Conservation (phyloP, 2,113 vertebrate genomes). For the Pantherophis guttatus region DNA sequence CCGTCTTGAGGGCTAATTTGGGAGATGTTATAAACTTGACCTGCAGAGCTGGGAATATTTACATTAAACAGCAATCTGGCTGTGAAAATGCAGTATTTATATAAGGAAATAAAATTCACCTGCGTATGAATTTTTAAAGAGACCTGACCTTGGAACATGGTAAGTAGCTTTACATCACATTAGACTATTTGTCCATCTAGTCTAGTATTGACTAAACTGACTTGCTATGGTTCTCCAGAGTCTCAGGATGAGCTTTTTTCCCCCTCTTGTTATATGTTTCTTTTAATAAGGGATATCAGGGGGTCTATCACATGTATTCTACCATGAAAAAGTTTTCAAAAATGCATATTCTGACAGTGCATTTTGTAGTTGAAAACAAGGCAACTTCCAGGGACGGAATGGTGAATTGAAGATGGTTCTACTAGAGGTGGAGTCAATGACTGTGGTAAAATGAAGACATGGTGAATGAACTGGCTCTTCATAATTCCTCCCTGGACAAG, state of each 20-base stretch:
- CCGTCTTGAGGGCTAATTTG: not conserved
- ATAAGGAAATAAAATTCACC: conserved; percentile 12
- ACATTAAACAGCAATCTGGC: conserved; percentile 14
- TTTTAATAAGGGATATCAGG: not conserved
- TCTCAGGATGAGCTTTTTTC: not conserved
- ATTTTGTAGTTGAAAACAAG: not conserved
- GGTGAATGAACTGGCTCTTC: not conserved
- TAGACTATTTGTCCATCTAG: not conserved
- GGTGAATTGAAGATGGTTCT: not conserved
- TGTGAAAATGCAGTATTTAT: conserved; percentile 21
- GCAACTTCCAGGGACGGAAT: not conserved
- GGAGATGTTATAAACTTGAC: not conserved
- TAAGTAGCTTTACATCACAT: not conserved
- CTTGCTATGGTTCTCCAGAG: not conserved
- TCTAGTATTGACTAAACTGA: not conserved
- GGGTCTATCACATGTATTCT: not conserved
- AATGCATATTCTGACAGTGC: not conserved
- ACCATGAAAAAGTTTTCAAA: not conserved
- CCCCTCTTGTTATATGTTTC: not conserved
- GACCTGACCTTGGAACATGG: conserved; percentile 1
- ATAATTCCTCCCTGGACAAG: not conserved
- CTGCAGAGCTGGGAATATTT: not conserved
- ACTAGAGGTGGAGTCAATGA: not conserved
- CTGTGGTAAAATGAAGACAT: not conserved
- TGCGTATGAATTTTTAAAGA: conserved; percentile 22